Evolutionary conservation across 2,113 vertebrate genomes (phyloP).

Genomic region (Seriola quinqueradiata): DNA sequence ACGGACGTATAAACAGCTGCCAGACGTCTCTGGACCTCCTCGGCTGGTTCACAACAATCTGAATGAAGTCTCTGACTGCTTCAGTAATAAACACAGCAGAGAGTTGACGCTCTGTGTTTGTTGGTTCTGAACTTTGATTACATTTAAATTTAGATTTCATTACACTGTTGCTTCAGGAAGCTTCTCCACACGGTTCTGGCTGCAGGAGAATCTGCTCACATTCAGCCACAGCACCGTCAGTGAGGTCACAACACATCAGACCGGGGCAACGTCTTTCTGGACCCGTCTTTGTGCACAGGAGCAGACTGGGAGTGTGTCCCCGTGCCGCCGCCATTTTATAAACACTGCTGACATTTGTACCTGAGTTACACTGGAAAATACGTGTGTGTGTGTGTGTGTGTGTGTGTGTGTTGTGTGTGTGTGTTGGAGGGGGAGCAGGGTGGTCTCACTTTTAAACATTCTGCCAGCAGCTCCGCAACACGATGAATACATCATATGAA

Average conservation of each 20-base stretch:
- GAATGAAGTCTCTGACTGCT: too few species aligned
- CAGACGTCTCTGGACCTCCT: too few species aligned
- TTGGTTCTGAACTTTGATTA: too few species aligned
- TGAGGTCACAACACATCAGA: too few species aligned
- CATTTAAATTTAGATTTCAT: too few species aligned
- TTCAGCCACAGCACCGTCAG: neutral
- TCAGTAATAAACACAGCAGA: too few species aligned
- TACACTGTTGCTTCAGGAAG: neutral
- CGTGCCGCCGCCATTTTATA: neutral
- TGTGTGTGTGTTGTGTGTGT: slow-evolving; percentile 9
- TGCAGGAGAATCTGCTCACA: too few species aligned
- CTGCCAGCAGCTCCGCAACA: slow-evolving; percentile 21
- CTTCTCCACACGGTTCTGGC: neutral
- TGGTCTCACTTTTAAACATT: slow-evolving; percentile 40
- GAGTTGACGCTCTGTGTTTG: too few species aligned
- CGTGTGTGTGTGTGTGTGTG: neutral
- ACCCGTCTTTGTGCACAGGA: too few species aligned
- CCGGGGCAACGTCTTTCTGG: too few species aligned
- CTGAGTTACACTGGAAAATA: neutral
- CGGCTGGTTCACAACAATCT: too few species aligned
- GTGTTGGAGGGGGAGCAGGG: neutral
- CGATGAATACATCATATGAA: slow-evolving; percentile 31
- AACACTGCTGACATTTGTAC: slow-evolving; percentile 19
- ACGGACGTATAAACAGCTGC: too few species aligned
- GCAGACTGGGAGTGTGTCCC: neutral